These are phyloP conservation scores for Crotalus adamanteus DNA, from an alignment of 2,797 vertebrate species.

Conservation along the genomic window DNA sequence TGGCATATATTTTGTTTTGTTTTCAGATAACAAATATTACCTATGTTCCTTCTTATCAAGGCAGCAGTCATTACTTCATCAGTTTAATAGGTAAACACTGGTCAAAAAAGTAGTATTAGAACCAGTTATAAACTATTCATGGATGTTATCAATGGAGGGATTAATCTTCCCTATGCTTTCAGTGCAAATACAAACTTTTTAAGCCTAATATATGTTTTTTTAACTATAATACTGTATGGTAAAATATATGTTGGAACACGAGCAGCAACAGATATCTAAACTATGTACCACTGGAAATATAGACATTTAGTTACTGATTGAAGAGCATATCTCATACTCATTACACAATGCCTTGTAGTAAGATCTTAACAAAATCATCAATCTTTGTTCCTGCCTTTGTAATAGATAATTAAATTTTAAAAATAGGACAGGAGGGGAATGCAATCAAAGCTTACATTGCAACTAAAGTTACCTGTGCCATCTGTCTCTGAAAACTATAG, in stretches of 20 bases:
- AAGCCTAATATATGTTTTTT: background rate
- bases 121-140: background rate
- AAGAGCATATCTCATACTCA: background rate
- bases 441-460: background rate
- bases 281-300: background rate
- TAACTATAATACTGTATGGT: constrained; percentile 1
- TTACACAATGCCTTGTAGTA: background rate
- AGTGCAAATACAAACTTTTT: background rate
- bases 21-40: background rate
- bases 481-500: background rate
- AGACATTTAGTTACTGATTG: background rate
- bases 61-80: background rate
- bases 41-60: background rate
- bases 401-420: background rate
- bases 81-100: background rate
- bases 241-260: background rate
- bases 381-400: background rate
- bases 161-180: background rate
- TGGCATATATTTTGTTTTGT: background rate
- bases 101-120: background rate
- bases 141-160: background rate
- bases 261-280: background rate
- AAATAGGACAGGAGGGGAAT: background rate
- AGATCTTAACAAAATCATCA: background rate
- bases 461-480: background rate